Conservation (phyloP, 2,113 vertebrate genomes). For the Syngnathus floridae region DNA sequence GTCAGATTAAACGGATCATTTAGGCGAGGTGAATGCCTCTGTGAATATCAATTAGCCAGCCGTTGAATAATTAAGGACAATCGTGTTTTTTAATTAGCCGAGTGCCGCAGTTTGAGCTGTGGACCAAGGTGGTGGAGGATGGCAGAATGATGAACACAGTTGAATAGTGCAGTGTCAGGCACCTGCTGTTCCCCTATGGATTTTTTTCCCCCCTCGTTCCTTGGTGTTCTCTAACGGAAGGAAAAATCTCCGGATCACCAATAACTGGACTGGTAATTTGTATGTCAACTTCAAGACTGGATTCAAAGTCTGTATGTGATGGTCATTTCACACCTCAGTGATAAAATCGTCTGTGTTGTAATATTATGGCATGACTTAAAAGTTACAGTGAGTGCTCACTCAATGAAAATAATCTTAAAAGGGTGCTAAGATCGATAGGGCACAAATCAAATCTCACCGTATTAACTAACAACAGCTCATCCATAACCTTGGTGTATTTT, state of each 20-base stretch:
- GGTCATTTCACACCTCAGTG: conserved; percentile 50
- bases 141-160: conserved; percentile 46
- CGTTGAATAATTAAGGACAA: conserved; percentile 72
- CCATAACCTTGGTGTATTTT: conserved; percentile 49
- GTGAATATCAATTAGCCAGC: conserved; percentile 74
- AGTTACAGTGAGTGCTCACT: conserved; percentile 18
- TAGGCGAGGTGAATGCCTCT: conserved; percentile 60
- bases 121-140: conserved; percentile 31
- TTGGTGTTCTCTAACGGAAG: conserved; percentile 25
- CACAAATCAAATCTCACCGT: conserved; percentile 60
- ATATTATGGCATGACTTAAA: conserved; percentile 24
- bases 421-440: conserved; percentile 47
- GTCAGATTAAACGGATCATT: conserved; percentile 70
- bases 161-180: conserved; percentile 59
- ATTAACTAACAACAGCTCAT: conserved; percentile 56
- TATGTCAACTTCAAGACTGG: neutral
- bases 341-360: conserved; percentile 21
- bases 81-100: conserved; percentile 73
- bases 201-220: conserved; percentile 25
- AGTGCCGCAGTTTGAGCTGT: conserved; percentile 59
- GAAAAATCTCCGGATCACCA: conserved; percentile 11
- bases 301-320: conserved; percentile 14
- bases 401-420: conserved; percentile 43
- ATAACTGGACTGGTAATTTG: neutral
- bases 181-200: conserved; percentile 22